Evolutionary conservation across 2,797 vertebrate species (phyloP), one percentile per base, ranked within the genome.

Genomic region (Molossus molossus): DNA sequence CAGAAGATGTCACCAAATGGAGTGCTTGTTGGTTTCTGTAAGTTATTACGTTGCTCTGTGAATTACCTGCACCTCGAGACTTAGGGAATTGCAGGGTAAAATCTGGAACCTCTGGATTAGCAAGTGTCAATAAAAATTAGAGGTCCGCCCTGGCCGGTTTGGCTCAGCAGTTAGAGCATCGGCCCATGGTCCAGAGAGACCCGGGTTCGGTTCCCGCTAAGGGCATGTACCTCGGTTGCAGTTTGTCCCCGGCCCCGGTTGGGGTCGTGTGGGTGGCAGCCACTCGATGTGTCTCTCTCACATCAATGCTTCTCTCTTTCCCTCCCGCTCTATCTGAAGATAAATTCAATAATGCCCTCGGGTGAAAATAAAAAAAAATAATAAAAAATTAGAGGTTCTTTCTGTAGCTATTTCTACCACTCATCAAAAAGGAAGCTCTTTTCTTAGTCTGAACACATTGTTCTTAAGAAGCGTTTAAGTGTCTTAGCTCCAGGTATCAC

Each of bases 1-100:
- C 50, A 60, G 69, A 65, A 95, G 65, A 76, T 93, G 53, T 86
- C 94, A 94, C 18, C 20, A 85, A n/a, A 33, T 75, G 21, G 9
- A 91, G 40, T 64, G 21, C 23, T 85, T 93, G 21, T 14, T 76
- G 57, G 5, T 73, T 89, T 85, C 33, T 40, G 13, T 70, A n/a
- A 92, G 65, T 80, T 92, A 53, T 62, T 83, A 1, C 70, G 18
- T 57, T 72, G 18, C 18, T 84, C 27, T 92, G 3, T 57, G 65
- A 92, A 25, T 58, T 85, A 33, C 20, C 27, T 94, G 27, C 27
- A n/a, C 10, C 33, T 23, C 2, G 81, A 69, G 29, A 79, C 15
- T 84, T 88, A 73, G 1, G n/a, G 37, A 77, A 45, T 33, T 65
- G 2, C 15, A 45, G 13, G 18, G 29, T 65, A 85, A 90, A 82